Base-by-base conservation (phyloP, 2,797 vertebrate species). In the Hydrocynus forskahlii region DNA sequence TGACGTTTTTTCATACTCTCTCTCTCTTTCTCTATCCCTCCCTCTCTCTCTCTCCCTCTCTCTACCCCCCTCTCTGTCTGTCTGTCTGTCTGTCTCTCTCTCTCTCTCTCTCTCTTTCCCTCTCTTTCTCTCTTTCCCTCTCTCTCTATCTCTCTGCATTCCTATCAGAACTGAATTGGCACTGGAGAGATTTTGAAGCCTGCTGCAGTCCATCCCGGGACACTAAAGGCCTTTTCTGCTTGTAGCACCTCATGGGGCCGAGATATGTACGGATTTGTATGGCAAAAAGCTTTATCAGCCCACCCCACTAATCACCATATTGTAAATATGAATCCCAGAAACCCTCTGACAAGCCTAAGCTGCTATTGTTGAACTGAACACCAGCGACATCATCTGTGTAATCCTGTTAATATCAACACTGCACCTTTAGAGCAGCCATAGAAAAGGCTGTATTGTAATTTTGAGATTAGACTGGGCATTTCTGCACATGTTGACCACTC, bases 321-420 rank as follows among this genome's bases (percentile, higher is more conserved):
- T 79, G 81, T 85, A 86, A 91, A 91, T 90, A 91, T 92, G 91
- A 80, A 87, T 84, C 84, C 68, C 40, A 71, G 43, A 35, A 38
- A 59, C 67, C 76, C 86, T 85, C 85, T 83, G 83, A 91, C 87
- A 85, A 91, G 89, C 88, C 90, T 91, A 90, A 91, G 90, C 88
- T 91, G 88, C 80, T 89, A 87, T 88, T 85, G 87, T 88, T 88
- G 88, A 89, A 90, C 89, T 85, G 89, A 76, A 54, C 62, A 45
- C 50, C 35, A 89, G 81, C 84, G 89, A 89, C 89, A 90, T 88
- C 86, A 85, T 90, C 88, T 82, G 89, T 92, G 88, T 93, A 93
- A 94, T 94, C 92, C 90, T 86, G 91, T 92, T 93, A 91, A 91
- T 88, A 91, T 83, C 84, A 89, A 88, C 89, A 89, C 86, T 87